Base-by-base conservation (phyloP, 1,140 invertebrate genomes). In the Papilio machaon region DNA sequence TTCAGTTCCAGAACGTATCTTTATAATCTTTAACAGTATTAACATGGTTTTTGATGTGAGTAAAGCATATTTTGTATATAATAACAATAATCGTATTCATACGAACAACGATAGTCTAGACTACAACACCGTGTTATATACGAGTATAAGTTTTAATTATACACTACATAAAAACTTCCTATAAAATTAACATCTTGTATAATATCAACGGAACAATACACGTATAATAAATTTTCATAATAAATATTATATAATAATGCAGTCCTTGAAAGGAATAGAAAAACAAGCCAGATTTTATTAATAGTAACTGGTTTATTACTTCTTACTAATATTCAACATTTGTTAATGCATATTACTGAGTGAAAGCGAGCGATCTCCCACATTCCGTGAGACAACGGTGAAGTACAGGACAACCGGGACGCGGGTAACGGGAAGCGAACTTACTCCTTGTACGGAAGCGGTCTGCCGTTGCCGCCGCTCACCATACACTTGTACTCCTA, bases 401-500 rank as follows among this genome's bases (percentile, higher is more conserved):
- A 86, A 84, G 54, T 58, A 17, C 54, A 52, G 54, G 17, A 7
- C 54, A 86, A 82, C 83, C 85, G 85, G 86, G 86, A 88, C 89
- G 84, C 83, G 80, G 82, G 82, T 89, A 94, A 92, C 91, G 92
- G 92, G 87, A 93, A 89, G 85, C 82, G 73, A 90, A 87, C 86
- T 85, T 89, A 87, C 82, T 83, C 92, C 92, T 89, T 94, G 88
- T 93, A 93, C 84, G 91, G 92, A 88, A 84, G 81, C 83, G 60
- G 86, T 86, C 85, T 79, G 70, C 81, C 58, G 43, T 83, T 78
- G 81, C 82, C 73, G 78, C 85, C 79, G 52, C 76, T 79, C 79
- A 82, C 64, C 80, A 60, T 82, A 83, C 84, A 86, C 88, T 85
- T 89, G 82, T 85, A 81, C 81, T 85, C 79, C 81, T 82, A 81